phyloP scores from a whole-genome alignment of 37 sponge, comb jelly and placozoan genomes.

The Haliclona indistincta region DNA sequence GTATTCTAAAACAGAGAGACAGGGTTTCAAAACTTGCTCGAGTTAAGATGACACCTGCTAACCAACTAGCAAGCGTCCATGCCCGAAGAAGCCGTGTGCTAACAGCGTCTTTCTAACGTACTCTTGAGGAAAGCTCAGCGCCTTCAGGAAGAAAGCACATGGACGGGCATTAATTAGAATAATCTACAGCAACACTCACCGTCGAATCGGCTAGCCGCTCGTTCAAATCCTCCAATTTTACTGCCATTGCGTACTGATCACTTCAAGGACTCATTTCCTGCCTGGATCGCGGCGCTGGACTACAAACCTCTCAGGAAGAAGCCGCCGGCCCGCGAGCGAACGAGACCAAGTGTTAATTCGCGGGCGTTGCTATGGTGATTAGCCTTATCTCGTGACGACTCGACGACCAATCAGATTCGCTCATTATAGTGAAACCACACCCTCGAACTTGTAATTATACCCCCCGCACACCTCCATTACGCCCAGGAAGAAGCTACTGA shows the following conservation, averaged over 20 bases:
- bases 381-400: too few relatives aligned
- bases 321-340: too few relatives aligned
- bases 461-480: slow-evolving; percentile 5
- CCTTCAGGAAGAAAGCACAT: slow-evolving; percentile 10
- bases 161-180: slow-evolving; percentile 45
- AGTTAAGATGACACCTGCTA: background rate
- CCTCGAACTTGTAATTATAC: too few relatives aligned
- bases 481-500: too few relatives aligned
- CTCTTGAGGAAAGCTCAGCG: slow-evolving; percentile 27
- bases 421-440: too few relatives aligned
- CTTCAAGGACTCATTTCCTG: too few relatives aligned
- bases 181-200: slow-evolving; percentile 2
- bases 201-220: slow-evolving; percentile 22
- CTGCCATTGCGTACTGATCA: background rate
- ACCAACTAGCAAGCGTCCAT: background rate
- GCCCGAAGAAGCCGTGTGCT: slow-evolving; percentile 59
- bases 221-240: slow-evolving; percentile 20
- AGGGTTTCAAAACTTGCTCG: background rate
- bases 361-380: too few relatives aligned
- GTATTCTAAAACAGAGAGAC: background rate
- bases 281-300: too few relatives aligned
- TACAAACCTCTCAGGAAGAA: too few relatives aligned
- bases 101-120: slow-evolving; percentile 36
- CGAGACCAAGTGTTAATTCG: too few relatives aligned
- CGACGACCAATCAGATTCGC: too few relatives aligned